Evolutionary conservation across 2,797 vertebrate species (phyloP), one percentile per base, ranked within the genome.

Genomic region (Lacerta bilineata): DNA sequence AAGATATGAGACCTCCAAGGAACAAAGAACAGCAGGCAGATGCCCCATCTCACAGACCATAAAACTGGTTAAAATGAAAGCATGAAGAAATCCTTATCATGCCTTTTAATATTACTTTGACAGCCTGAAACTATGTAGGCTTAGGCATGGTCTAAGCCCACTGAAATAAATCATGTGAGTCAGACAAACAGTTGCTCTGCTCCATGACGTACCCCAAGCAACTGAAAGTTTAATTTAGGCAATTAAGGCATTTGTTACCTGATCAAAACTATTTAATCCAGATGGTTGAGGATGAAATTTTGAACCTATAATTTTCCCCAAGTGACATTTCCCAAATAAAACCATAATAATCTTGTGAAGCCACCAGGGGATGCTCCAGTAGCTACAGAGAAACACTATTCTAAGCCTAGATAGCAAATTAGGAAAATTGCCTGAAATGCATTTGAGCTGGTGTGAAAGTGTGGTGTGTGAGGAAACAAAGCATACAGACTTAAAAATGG

Each of bases 181-280:
- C 27, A 64, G 29, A 46, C 66, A 36, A 18, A 27, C 36, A 43
- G 43, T 76, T 61, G 36, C 27, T 85, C 39, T 23, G 41, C 39
- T 85, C 9, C 50, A 61, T 15, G n/a, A 41, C 2, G 2, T 41
- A 23, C 43, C 66, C 66, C 29, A 36, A 50, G 25, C 76, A 78
- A 78, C 9, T 18, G 4, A 50, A 46, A 69, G 29, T 85, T 76
- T 64, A 64, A 76, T 85, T 85, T 76, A 85, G 55, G 25, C 72
- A 85, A 76, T 76, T 85, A 80, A 76, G 2, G 23, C 64, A 13
- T 41, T 76, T 85, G 59, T 76, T 39, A n/a, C 41, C n/a, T 41
- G 50, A 79, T 79, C 77, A 86, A 79, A 59, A 78, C 41, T 78
- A 66, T n/a, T 79, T 78, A 86, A 69, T 55, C n/a, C 33, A 46